A percentile compares a stretch with the other conserved stretches of the same genome.
phyloP scores from a whole-genome alignment of 2,888 invertebrate genomes.

The Lasioglossum morio region DNA sequence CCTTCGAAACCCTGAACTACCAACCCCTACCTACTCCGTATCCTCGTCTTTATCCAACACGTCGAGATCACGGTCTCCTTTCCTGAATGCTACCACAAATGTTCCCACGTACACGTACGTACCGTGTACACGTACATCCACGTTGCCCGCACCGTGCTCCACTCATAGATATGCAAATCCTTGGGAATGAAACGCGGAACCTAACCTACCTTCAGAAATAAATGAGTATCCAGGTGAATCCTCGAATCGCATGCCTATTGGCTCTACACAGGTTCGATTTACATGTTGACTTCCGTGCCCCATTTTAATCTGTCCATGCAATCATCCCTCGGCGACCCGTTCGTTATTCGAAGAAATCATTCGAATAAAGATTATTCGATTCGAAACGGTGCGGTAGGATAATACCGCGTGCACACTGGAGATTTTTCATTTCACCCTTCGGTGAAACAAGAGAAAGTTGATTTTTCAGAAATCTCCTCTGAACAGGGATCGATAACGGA shows the following conservation, averaged over 20 bases:
- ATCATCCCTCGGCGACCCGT: neutral
- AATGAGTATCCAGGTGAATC: slow-evolving; percentile 41
- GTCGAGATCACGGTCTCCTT: slow-evolving; percentile 33
- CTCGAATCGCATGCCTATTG: slow-evolving; percentile 32
- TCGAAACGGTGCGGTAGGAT: neutral
- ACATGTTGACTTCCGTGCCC: neutral
- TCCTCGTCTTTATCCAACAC: slow-evolving; percentile 37
- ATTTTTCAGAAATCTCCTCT: too few relatives aligned
- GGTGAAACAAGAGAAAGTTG: too few relatives aligned
- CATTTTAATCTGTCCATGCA: neutral
- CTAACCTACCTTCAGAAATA: slow-evolving; percentile 27
- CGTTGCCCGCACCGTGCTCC: neutral
- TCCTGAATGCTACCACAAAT: neutral
- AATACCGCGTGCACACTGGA: neutral
- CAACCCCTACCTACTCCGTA: neutral
- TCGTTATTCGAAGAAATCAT: neutral
- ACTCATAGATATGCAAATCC: slow-evolving; percentile 63
- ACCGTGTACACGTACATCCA: neutral
- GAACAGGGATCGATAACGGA: too few relatives aligned
- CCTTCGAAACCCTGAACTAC: neutral
- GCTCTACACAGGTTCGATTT: slow-evolving; percentile 17
- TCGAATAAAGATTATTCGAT: neutral
- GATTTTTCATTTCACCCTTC: neutral
- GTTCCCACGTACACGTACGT: neutral
- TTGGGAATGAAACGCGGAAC: slow-evolving; percentile 27